These are phyloP conservation scores for Cebidichthys violaceus DNA, from an alignment of 2,113 vertebrate species.

Conservation along the genomic window DNA sequence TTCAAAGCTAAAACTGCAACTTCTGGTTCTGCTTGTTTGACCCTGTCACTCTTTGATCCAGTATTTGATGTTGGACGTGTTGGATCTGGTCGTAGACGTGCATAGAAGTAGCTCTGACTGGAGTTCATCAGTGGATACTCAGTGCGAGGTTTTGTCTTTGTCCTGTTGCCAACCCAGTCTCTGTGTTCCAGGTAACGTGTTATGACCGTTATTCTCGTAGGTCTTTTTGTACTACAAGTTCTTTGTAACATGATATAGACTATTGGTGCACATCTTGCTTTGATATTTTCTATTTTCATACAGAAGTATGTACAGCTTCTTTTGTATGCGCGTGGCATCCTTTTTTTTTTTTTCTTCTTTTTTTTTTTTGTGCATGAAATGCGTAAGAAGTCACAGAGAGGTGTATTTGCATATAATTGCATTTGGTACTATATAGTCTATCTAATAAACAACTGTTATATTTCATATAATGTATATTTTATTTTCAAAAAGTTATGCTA, in stretches of 20 bases:
- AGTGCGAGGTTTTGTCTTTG: constrained; percentile 40
- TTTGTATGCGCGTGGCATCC: constrained; percentile 75
- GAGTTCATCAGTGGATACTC: constrained; percentile 36
- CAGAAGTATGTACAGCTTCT: constrained; percentile 80
- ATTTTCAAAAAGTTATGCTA: constrained; percentile 80
- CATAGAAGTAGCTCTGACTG: constrained; percentile 32
- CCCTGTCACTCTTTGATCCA: constrained; percentile 51
- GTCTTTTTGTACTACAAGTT: constrained; percentile 82
- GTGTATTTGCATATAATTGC: constrained; percentile 82
- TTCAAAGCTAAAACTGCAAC: constrained; percentile 55
- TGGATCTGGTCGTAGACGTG: constrained; percentile 45
- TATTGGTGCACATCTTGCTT: constrained; percentile 83
- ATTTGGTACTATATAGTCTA: constrained; percentile 86
- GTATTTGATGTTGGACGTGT: constrained; percentile 49
- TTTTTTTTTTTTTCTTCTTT: constrained; percentile 54
- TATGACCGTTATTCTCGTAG: constrained; percentile 66
- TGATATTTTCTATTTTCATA: constrained; percentile 88
- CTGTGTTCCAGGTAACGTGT: constrained; percentile 76
- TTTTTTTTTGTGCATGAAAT: constrained; percentile 80
- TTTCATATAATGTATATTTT: constrained; percentile 88
- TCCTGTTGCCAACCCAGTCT: constrained; percentile 59
- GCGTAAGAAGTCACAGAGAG: constrained; percentile 70
- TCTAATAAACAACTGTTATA: constrained; percentile 84
- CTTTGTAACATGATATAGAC: constrained; percentile 80
- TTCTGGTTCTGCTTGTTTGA: constrained; percentile 49